Conservation (phyloP, 2,797 vertebrate species). For the Sebastes melanostomus region DNA sequence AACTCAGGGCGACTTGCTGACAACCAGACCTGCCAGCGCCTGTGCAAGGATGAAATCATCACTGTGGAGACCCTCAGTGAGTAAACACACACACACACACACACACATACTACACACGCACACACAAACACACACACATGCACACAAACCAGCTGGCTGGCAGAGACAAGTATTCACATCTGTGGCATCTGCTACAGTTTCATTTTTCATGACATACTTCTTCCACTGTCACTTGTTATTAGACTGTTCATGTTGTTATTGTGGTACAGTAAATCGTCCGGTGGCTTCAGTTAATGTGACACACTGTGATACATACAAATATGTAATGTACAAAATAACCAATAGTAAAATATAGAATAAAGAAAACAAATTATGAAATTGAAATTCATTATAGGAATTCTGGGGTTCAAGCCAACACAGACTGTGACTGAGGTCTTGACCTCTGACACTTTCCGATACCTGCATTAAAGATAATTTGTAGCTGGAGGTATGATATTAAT, state of each 20-base stretch:
- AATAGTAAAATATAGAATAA: background rate
- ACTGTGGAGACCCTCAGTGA: constrained; percentile 90
- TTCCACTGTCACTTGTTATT: constrained; percentile 25
- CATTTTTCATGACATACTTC: background rate
- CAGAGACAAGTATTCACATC: constrained; percentile 24
- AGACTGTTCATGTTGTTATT: background rate
- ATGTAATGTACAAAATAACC: background rate
- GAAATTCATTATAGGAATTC: too few species aligned
- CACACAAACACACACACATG: background rate
- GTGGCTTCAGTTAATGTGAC: background rate
- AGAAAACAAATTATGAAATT: background rate
- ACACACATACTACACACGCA: background rate
- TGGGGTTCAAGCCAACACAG: too few species aligned
- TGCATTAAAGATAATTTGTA: too few species aligned
- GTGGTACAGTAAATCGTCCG: background rate
- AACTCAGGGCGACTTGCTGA: constrained; percentile 88
- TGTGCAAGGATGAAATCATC: constrained; percentile 88
- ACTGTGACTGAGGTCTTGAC: accelerated
- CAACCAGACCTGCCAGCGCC: constrained; percentile 93
- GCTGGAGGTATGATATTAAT: too few species aligned
- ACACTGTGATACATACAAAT: background rate
- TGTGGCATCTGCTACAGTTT: constrained; percentile 40
- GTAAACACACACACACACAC: constrained; percentile 51
- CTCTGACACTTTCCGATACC: too few species aligned
- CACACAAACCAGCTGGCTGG: constrained; percentile 8